Evolutionary conservation across 2,113 vertebrate species (phyloP).

Genomic region (Clarias magur): DNA sequence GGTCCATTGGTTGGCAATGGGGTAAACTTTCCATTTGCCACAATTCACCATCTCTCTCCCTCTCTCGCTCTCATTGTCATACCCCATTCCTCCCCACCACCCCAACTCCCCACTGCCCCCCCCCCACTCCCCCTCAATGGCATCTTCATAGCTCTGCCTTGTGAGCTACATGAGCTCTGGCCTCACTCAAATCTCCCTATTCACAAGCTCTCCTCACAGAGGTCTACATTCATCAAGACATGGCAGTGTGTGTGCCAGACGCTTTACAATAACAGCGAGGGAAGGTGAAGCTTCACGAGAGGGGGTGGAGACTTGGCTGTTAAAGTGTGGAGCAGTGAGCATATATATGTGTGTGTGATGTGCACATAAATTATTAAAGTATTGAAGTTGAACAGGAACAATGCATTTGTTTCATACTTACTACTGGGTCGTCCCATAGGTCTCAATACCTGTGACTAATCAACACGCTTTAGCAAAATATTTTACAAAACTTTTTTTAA

Average conservation of each 20-base stretch:
- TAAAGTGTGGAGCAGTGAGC: neutral
- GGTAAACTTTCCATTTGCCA: conserved; percentile 18
- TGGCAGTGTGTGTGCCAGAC: conserved; percentile 36
- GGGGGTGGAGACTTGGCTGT: neutral
- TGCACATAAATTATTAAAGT: too few species aligned
- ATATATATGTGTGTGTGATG: too few species aligned
- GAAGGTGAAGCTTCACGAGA: conserved; percentile 25
- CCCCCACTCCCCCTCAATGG: conserved; percentile 21
- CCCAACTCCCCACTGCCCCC: neutral
- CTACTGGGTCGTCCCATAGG: neutral
- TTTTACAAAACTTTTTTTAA: too few species aligned
- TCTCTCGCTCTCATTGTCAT: neutral
- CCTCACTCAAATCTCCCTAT: conserved; percentile 42
- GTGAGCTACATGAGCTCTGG: conserved; percentile 39
- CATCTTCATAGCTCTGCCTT: conserved; percentile 41
- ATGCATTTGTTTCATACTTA: neutral
- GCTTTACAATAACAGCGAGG: conserved; percentile 34
- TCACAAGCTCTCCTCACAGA: conserved; percentile 37
- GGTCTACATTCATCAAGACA: conserved; percentile 44
- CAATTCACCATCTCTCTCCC: neutral
- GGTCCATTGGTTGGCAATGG: neutral
- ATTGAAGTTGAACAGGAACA: too few species aligned
- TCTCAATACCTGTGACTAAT: too few species aligned
- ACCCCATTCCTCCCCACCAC: neutral
- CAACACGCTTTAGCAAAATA: too few species aligned